Conservation (phyloP, 1,140 invertebrate species). For the Heterodera carotae region DNA sequence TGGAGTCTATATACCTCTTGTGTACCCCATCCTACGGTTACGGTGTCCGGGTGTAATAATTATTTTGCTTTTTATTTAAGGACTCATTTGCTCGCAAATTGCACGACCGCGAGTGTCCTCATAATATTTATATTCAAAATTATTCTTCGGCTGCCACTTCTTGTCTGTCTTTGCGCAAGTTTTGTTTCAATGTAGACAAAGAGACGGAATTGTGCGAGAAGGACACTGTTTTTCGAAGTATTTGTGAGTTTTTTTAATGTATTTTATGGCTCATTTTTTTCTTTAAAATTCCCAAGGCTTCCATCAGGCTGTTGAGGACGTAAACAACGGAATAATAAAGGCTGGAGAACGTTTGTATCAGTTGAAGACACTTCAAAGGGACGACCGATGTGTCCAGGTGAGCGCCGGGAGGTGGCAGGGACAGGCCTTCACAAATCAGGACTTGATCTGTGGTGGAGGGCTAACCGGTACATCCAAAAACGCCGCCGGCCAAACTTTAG, state of each 20-base stretch:
- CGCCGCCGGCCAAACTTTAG: too few relatives aligned
- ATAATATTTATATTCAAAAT: slow-evolving; percentile 97
- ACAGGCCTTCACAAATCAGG: background rate
- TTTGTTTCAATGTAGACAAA: slow-evolving; percentile 78
- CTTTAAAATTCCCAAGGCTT: slow-evolving; percentile 34
- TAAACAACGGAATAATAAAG: slow-evolving; percentile 51
- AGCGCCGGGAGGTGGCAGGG: background rate
- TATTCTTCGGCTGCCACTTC: slow-evolving; percentile 96
- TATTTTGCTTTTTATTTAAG: slow-evolving; percentile 78
- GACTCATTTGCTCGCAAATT: slow-evolving; percentile 81
- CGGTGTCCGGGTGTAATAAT: too few relatives aligned
- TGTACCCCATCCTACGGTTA: too few relatives aligned
- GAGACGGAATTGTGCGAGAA: slow-evolving; percentile 44
- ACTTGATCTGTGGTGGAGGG: too few relatives aligned
- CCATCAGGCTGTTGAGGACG: slow-evolving; percentile 59
- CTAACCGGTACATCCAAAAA: too few relatives aligned
- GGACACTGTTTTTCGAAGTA: slow-evolving; percentile 49
- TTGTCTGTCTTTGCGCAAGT: slow-evolving; percentile 88
- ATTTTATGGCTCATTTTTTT: background rate
- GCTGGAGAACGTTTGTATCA: slow-evolving; percentile 59
- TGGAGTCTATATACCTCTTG: too few relatives aligned
- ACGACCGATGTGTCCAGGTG: slow-evolving; percentile 52
- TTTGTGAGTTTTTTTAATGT: slow-evolving; percentile 41
- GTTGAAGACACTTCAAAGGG: slow-evolving; percentile 62
- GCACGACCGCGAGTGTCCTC: slow-evolving; percentile 87